Base-by-base conservation (phyloP, 2,888 invertebrate genomes). In the Conchocele bisecta region DNA sequence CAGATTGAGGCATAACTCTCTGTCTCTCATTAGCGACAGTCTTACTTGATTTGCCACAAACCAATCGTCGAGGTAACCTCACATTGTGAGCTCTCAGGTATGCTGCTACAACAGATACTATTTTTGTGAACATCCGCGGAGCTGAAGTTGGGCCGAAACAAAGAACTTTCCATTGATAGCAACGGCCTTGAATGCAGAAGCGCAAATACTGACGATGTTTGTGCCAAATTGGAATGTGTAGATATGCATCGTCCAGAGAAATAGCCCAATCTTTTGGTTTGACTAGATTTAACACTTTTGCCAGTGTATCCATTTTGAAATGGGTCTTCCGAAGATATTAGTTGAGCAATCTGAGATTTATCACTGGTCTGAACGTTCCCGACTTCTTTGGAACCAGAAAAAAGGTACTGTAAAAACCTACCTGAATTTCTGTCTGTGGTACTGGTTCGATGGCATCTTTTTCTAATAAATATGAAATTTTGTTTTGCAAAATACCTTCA, bases 1-100 rank as follows among this genome's bases (percentile, higher is more conserved):
- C n/a, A 69, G 31, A 46, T 56, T 31, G 15, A 71, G 26, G 26
- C 51, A 20, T 44, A 11, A 61, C 42, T 9, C 17, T 59, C 51
- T 66, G 59, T 70, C 66, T 54, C 31, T 28, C 4, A 53, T 20
- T 20, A 77, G 53, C 3, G 3, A 20, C 13, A 13, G 2, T 31
- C 53, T 61, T 28, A 29, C 6, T 6, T 29, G 17, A 63, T 69
- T 72, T 13, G 54, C 29, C 13, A 26, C 42, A 29, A 77, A 42
- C 66, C 73, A 70, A 58, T 76, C 76, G 69, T 76, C 76, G 31
- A 70, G 53, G 33, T 74, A 74, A 31, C 24, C 57, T 33, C 17
- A 77, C 37, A 26, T 37, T 41, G 42, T 56, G 59, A 37, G 39
- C 7, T n/a, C 60, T 22, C 20, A 70, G n/a, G 35, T 54, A 37